Base-by-base conservation (phyloP, 2,113 vertebrate species). In the Cavia aperea region DNA sequence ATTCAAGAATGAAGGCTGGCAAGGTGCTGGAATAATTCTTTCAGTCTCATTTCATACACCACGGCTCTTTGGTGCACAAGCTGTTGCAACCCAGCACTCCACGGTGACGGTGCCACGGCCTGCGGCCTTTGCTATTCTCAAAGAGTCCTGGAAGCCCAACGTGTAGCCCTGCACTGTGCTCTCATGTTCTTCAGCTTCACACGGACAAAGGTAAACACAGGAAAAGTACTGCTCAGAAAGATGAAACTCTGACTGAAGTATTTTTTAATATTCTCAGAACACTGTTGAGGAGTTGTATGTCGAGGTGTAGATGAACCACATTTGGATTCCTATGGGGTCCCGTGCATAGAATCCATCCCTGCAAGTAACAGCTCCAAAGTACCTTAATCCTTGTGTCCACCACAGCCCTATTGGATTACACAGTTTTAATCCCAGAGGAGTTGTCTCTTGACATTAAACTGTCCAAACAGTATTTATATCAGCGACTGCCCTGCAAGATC, bases 401-500 rank as follows among this genome's bases (percentile, higher is more conserved):
- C 98, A 97, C 96, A 95, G 94, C 77, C 65, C 97, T 96, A 93
- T 97, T 97, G 97, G 98, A 98, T 98, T 98, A 98, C 98, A 98
- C 81, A 97, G 98, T 98, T 99, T 98, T 98, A 99, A 99, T 99
- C 99, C 98, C 98, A 97, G 98, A 98, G 98, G 98, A 98, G 98
- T 98, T 98, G 98, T 98, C 98, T 97, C 98, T 97, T 98, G 98
- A 98, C 98, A 99, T 99, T 99, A 99, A 99, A 98, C 98, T 99
- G 99, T 99, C 99, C 98, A 96, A 97, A 95, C 97, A 98, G 98
- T 99, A 99, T 99, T 99, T 99, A 99, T 99, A 98, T 96, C 97
- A 95, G 97, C 92, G 97, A 96, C 97, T 97, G 97, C 97, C 97
- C 96, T 96, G 97, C 95, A 97, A 97, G 98, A 98, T 98, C 98